These are phyloP conservation scores for Vespertilio murinus DNA, from an alignment of 2,797 vertebrate genomes.

Conservation along the genomic window DNA sequence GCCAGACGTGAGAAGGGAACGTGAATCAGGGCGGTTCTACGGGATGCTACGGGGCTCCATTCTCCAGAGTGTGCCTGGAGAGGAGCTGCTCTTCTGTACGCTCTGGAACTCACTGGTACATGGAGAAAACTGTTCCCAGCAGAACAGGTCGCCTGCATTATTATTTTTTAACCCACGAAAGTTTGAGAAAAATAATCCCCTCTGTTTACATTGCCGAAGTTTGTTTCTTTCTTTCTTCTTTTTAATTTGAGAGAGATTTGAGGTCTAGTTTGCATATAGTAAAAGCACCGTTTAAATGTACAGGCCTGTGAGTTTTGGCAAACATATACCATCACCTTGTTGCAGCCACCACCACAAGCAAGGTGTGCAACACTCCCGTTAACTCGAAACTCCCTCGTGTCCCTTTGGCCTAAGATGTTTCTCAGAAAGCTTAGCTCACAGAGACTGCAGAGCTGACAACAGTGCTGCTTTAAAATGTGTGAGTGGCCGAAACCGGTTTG, in stretches of 20 bases:
- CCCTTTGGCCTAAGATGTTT: background rate
- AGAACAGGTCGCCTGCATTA: background rate
- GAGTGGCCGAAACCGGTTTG: too few relatives aligned
- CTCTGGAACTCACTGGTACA: background rate
- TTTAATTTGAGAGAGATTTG: background rate
- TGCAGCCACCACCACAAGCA: background rate
- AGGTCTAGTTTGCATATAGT: background rate
- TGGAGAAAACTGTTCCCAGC: background rate
- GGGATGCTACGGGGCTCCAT: background rate
- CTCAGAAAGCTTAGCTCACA: constrained; percentile 8
- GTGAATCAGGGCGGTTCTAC: background rate
- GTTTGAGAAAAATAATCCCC: constrained; percentile 37
- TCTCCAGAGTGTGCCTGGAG: background rate
- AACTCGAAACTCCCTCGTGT: background rate
- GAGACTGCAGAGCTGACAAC: background rate
- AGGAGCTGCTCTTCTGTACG: background rate
- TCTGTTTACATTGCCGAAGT: background rate
- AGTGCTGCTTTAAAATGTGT: constrained; percentile 1
- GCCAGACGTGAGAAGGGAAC: background rate
- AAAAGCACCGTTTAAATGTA: background rate
- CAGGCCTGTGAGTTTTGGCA: background rate
- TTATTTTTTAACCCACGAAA: background rate
- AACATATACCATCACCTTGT: background rate
- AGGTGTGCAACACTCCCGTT: background rate
- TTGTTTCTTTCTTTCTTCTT: too few relatives aligned